Evolutionary conservation across 92 coral and sea anemone genomes (phyloP).

Genomic region (Epizoanthus stellaris): DNA sequence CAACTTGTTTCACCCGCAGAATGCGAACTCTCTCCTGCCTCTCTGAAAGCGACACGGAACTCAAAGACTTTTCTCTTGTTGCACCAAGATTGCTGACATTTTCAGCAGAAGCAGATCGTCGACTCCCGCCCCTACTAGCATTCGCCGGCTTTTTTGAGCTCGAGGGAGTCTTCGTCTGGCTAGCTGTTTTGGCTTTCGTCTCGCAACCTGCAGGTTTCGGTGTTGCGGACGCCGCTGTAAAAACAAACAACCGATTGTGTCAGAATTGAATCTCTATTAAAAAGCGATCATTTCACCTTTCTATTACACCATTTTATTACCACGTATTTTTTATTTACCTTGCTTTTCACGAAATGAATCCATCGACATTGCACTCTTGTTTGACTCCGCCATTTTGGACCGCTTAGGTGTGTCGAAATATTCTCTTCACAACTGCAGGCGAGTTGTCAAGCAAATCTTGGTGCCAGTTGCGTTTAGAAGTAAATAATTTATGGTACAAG

Average conservation of each 20-base stretch:
- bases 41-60: slow-evolving; percentile 58
- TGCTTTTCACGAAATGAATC: slow-evolving; percentile 81
- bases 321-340: slow-evolving; percentile 50
- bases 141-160: slow-evolving; percentile 69
- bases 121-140: slow-evolving; percentile 48
- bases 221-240: slow-evolving; percentile 38
- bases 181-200: slow-evolving; percentile 19
- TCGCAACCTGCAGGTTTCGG: slow-evolving; percentile 25
- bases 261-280: background rate
- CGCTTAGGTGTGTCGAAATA: slow-evolving; percentile 81
- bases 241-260: slow-evolving; percentile 27
- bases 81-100: slow-evolving; percentile 53
- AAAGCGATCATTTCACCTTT: background rate
- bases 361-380: slow-evolving; percentile 69
- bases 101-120: slow-evolving; percentile 72
- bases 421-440: slow-evolving; percentile 33
- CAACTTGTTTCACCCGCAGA: slow-evolving; percentile 89
- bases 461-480: slow-evolving; percentile 22
- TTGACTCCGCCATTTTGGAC: slow-evolving; percentile 78
- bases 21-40: slow-evolving; percentile 80
- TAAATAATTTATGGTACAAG: slow-evolving; percentile 64
- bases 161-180: slow-evolving; percentile 38
- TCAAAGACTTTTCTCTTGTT: slow-evolving; percentile 31
- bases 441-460: slow-evolving; percentile 36
- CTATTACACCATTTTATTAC: background rate